A percentile compares a stretch with the other conserved stretches of the same genome.
phyloP scores from a whole-genome alignment of 2,888 invertebrate species.

The Phytoseiulus persimilis region DNA sequence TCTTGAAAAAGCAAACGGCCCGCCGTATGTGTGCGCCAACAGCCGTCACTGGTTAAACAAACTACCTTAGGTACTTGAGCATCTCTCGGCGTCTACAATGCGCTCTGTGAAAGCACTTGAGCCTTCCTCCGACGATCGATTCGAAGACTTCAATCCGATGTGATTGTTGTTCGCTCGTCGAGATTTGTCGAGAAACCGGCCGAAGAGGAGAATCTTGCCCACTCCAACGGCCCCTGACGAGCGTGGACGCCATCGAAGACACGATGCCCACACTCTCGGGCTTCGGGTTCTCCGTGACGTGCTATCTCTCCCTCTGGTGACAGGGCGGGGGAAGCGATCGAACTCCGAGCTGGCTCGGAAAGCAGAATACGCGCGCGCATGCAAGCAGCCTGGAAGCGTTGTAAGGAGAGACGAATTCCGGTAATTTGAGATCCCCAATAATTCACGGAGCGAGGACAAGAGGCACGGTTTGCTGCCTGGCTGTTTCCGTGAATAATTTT shows the following conservation, averaged over 20 bases:
- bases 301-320: too few species aligned
- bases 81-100: not conserved
- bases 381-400: not conserved
- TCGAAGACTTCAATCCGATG: not conserved
- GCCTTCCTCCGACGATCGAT: not conserved
- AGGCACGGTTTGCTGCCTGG: not conserved
- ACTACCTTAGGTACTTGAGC: not conserved
- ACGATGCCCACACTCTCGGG: too few species aligned
- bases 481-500: not conserved
- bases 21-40: not conserved
- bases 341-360: not conserved
- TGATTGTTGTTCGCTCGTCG: not conserved
- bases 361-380: not conserved
- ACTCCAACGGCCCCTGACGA: too few species aligned
- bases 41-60: not conserved
- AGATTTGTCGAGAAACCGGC: not conserved
- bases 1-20: not conserved
- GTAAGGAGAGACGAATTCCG: not conserved
- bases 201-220: too few species aligned
- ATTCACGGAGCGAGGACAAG: not conserved
- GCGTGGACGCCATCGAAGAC: too few species aligned
- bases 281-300: too few species aligned
- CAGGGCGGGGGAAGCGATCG: too few species aligned
- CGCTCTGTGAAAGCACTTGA: not conserved
- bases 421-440: not conserved